phyloP scores from a whole-genome alignment of 2,113 vertebrate species.

The Mormyrus lacerda region DNA sequence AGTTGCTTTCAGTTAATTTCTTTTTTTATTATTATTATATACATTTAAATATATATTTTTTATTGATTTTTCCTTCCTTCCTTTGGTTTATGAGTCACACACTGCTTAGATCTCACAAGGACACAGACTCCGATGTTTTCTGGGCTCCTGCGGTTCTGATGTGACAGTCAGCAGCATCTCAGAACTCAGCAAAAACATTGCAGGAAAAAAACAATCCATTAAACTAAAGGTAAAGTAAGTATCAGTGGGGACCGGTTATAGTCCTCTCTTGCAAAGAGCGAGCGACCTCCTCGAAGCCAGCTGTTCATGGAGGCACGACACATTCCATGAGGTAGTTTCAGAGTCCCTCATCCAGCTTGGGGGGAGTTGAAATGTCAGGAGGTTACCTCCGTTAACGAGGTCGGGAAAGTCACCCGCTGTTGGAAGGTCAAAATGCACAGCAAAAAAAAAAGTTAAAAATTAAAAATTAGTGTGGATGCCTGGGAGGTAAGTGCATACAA shows the following conservation, averaged over 20 bases:
- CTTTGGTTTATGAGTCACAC: slow-evolving; percentile 17
- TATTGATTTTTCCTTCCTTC: slow-evolving; percentile 6
- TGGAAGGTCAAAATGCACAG: slow-evolving; percentile 59
- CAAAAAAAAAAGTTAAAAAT: slow-evolving; percentile 8
- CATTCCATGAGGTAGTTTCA: neutral
- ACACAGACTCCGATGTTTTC: neutral
- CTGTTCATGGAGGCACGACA: neutral
- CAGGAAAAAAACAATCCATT: slow-evolving; percentile 23
- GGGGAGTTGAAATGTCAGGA: slow-evolving; percentile 52
- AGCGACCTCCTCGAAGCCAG: neutral
- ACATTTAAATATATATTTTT: neutral
- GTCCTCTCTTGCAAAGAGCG: neutral
- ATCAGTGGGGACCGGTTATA: slow-evolving; percentile 14
- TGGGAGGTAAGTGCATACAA: slow-evolving; percentile 67
- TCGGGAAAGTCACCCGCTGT: slow-evolving; percentile 70
- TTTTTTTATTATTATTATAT: slow-evolving; percentile 2
- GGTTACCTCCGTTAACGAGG: slow-evolving; percentile 36
- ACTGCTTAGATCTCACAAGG: slow-evolving; percentile 6
- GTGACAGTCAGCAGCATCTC: slow-evolving; percentile 13
- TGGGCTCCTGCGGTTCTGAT: neutral
- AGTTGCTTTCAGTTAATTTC: slow-evolving; percentile 5
- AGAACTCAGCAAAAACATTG: slow-evolving; percentile 13
- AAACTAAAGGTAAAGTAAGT: slow-evolving; percentile 30
- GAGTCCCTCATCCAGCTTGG: slow-evolving; percentile 57
- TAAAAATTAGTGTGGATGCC: slow-evolving; percentile 29